Evolutionary conservation across 2,113 vertebrate genomes (phyloP).

Genomic region (Balaeniceps rex): DNA sequence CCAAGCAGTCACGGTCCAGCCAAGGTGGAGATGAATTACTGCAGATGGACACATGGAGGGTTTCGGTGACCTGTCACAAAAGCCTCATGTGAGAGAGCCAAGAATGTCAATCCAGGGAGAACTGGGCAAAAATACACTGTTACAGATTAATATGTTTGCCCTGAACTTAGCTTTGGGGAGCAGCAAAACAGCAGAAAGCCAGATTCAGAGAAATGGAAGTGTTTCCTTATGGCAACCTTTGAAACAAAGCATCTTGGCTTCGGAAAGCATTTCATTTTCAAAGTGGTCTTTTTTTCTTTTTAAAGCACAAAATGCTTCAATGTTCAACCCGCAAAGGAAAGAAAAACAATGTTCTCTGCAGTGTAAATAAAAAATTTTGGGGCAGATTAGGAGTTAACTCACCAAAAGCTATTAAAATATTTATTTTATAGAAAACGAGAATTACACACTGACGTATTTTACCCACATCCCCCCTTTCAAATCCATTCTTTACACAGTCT

Average conservation of each 20-base stretch:
- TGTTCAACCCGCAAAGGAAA: background rate
- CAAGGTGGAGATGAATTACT: background rate
- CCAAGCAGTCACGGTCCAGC: background rate
- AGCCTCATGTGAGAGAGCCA: background rate
- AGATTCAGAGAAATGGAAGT: background rate
- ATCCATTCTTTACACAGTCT: background rate
- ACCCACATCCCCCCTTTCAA: background rate
- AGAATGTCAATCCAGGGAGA: background rate
- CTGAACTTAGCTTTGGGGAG: background rate
- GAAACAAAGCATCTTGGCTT: background rate
- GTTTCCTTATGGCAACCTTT: background rate
- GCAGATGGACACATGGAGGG: background rate
- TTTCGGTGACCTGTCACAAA: background rate
- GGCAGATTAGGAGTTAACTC: background rate
- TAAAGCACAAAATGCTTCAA: background rate
- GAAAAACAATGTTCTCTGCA: background rate
- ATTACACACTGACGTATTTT: background rate
- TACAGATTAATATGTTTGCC: background rate
- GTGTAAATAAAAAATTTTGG: background rate
- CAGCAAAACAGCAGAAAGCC: background rate
- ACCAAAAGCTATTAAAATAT: background rate
- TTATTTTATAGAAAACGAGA: background rate
- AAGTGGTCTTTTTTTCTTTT: background rate
- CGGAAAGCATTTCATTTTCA: background rate
- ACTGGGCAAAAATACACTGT: background rate